Conservation (phyloP, 1,140 invertebrate species). For the Polyergus mexicanus region DNA sequence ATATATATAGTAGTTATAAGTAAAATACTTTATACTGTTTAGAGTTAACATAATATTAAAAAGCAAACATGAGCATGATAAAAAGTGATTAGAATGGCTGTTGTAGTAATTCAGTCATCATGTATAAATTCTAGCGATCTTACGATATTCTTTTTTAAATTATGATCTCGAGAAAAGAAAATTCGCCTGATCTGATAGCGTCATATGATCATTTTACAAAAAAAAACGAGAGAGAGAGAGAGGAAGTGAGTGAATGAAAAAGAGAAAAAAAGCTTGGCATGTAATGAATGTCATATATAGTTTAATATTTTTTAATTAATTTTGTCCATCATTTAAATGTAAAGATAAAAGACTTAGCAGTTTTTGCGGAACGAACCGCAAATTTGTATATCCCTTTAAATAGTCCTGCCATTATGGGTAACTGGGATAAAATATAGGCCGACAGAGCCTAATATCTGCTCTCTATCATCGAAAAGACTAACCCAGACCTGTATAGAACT, state of each 20-base stretch:
- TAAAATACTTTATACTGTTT: slow-evolving; percentile 21
- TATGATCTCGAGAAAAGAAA: slow-evolving; percentile 31
- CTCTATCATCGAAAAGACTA: slow-evolving; percentile 71
- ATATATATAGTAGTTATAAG: not conserved
- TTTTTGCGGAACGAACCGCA: slow-evolving; percentile 51
- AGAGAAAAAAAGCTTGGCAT: slow-evolving; percentile 1
- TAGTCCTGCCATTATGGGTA: slow-evolving; percentile 73
- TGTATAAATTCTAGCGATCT: slow-evolving; percentile 13
- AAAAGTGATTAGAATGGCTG: not conserved
- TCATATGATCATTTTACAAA: slow-evolving; percentile 9
- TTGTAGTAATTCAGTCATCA: not conserved
- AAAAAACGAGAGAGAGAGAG: slow-evolving; percentile 12
- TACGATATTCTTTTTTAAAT: slow-evolving; percentile 3
- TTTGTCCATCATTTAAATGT: slow-evolving; percentile 45
- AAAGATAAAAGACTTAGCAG: slow-evolving; percentile 62
- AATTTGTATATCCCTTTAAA: slow-evolving; percentile 67
- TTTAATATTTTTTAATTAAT: slow-evolving; percentile 48
- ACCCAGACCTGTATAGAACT: slow-evolving; percentile 73
- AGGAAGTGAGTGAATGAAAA: too few relatives aligned
- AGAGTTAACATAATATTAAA: slow-evolving; percentile 16
- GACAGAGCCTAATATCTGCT: slow-evolving; percentile 34
- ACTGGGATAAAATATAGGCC: slow-evolving; percentile 65
- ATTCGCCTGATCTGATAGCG: slow-evolving; percentile 7
- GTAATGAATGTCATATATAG: slow-evolving; percentile 61
- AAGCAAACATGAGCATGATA: not conserved